Evolutionary conservation across 2,888 invertebrate genomes (phyloP).

Genomic region (Ectemnius lituratus): DNA sequence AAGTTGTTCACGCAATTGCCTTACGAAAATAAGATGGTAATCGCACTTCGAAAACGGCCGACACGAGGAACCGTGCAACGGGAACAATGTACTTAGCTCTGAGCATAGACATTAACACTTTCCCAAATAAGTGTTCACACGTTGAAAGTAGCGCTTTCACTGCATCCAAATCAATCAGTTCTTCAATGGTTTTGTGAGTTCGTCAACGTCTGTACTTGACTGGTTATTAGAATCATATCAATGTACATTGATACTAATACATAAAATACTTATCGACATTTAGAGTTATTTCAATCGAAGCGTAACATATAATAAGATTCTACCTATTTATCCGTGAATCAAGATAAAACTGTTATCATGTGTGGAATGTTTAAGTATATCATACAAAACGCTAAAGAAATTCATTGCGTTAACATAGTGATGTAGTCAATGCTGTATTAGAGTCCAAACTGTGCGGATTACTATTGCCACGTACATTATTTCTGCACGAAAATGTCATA

Average conservation of each 20-base stretch:
- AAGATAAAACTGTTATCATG: conserved; percentile 41
- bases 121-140: conserved; percentile 63
- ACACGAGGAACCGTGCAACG: conserved; percentile 19
- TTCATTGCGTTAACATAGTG: conserved; percentile 45
- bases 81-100: conserved; percentile 37
- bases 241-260: conserved; percentile 48
- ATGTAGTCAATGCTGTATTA: conserved; percentile 30
- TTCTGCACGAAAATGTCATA: conserved; percentile 15
- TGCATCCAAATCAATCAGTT: conserved; percentile 25
- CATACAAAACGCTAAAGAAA: conserved; percentile 36
- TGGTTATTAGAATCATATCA: conserved; percentile 50
- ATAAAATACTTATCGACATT: conserved; percentile 36
- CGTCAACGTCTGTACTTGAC: conserved; percentile 44
- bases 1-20: conserved; percentile 38
- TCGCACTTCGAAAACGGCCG: not conserved
- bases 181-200: conserved; percentile 45
- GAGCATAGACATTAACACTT: conserved; percentile 51
- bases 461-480: conserved; percentile 13
- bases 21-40: not conserved
- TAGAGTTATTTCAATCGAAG: conserved; percentile 28
- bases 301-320: conserved; percentile 21
- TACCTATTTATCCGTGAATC: conserved; percentile 23
- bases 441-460: conserved; percentile 38
- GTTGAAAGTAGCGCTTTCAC: conserved; percentile 28
- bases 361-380: conserved; percentile 53